Percentiles rank a stretch among this genome's conserved stretches.
These are phyloP conservation scores for Todus mexicanus DNA, from an alignment of 2,797 vertebrate species.

Conservation along the genomic window DNA sequence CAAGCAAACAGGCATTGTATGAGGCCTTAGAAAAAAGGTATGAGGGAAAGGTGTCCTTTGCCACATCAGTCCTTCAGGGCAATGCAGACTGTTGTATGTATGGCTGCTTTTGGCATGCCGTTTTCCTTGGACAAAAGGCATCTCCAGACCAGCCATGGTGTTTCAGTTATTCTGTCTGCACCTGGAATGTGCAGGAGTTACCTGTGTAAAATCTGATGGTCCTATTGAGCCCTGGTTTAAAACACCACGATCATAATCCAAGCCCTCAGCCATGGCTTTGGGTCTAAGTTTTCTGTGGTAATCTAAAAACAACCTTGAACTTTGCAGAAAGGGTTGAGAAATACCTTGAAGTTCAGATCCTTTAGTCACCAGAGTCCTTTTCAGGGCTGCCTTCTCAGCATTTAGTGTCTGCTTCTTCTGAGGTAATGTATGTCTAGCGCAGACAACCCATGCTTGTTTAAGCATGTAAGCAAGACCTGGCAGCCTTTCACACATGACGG, in stretches of 20 bases:
- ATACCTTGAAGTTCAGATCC: conserved; percentile 32
- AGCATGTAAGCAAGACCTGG: conserved; percentile 52
- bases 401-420: neutral
- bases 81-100: neutral
- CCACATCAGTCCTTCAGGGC: neutral
- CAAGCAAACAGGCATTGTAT: neutral
- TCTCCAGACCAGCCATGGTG: neutral
- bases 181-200: neutral
- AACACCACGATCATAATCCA: neutral
- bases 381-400: neutral
- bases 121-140: neutral
- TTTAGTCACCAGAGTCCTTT: conserved; percentile 53
- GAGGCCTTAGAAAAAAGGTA: neutral
- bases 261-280: neutral
- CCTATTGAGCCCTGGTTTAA: neutral
- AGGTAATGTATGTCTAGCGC: neutral
- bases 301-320: conserved; percentile 23
- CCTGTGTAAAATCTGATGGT: neutral
- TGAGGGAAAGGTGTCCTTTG: neutral
- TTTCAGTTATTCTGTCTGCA: neutral
- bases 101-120: rapidly evolving
- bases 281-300: neutral
- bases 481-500: conserved; percentile 42
- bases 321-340: conserved; percentile 48
- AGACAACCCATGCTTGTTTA: conserved; percentile 38